phyloP scores from a whole-genome alignment of 1,140 invertebrate genomes.

The Coenobita brevimanus region DNA sequence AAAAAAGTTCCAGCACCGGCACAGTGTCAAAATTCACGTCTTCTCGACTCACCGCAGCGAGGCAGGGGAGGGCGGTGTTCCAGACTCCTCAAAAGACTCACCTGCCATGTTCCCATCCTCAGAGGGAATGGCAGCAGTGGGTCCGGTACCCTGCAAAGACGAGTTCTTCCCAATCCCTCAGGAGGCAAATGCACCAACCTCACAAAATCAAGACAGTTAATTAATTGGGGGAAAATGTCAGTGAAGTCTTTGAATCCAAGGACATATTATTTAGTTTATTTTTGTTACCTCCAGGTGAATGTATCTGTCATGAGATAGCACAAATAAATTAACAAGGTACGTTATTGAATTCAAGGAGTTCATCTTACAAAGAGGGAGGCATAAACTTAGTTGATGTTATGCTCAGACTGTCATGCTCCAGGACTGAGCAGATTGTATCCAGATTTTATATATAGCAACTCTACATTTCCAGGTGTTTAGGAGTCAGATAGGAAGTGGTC shows the following conservation, averaged over 20 bases:
- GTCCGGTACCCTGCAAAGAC: slow-evolving; percentile 28
- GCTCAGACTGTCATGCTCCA: too few relatives aligned
- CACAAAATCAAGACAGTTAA: slow-evolving; percentile 43
- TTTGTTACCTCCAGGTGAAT: too few relatives aligned
- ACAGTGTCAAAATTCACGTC: slow-evolving; percentile 69
- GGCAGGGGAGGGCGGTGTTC: slow-evolving; percentile 33
- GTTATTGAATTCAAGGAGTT: too few relatives aligned
- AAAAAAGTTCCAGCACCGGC: slow-evolving; percentile 77
- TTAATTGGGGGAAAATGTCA: background rate
- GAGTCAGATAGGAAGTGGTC: slow-evolving; percentile 20
- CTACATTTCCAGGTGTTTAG: slow-evolving; percentile 28
- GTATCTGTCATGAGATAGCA: too few relatives aligned
- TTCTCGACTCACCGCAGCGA: slow-evolving; percentile 64
- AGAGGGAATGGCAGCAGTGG: slow-evolving; percentile 28
- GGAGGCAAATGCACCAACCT: slow-evolving; percentile 48
- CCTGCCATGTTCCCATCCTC: slow-evolving; percentile 44
- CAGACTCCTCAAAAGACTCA: slow-evolving; percentile 21
- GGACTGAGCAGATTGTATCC: slow-evolving; percentile 27
- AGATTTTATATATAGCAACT: slow-evolving; percentile 31
- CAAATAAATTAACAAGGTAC: too few relatives aligned
- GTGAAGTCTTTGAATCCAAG: too few relatives aligned
- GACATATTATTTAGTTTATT: too few relatives aligned
- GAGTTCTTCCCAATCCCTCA: slow-evolving; percentile 56
- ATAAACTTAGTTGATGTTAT: too few relatives aligned
- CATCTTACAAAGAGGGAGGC: too few relatives aligned